These are phyloP conservation scores for Cricetomys ansorgei DNA, from an alignment of 2,113 vertebrate genomes.

Conservation along the genomic window DNA sequence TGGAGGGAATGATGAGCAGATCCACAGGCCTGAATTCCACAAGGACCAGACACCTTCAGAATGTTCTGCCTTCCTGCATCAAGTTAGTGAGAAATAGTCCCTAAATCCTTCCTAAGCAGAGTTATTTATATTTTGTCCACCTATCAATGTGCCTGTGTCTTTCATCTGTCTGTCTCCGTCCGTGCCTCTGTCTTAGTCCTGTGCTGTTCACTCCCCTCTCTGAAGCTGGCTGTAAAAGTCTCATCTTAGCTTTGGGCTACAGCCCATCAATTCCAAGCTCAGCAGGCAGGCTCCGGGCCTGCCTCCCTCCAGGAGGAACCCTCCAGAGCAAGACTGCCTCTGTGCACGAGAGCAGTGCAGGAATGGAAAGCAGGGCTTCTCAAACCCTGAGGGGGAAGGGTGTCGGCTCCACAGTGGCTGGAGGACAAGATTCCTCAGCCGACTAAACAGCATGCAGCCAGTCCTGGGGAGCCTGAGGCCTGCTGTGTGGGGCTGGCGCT, in stretches of 20 bases:
- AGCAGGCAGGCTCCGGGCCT: constrained; percentile 58
- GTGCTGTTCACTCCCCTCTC: not conserved
- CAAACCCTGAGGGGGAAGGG: not conserved
- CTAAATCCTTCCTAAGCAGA: not conserved
- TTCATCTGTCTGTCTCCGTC: not conserved
- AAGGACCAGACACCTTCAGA: not conserved
- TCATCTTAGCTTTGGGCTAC: constrained; percentile 57
- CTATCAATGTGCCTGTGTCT: not conserved
- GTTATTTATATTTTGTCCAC: not conserved
- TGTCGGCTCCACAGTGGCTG: constrained; percentile 1
- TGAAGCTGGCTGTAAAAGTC: not conserved
- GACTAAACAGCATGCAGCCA: not conserved
- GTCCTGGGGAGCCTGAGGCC: not conserved
- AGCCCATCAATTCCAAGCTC: constrained; percentile 41
- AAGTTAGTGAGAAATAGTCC: not conserved
- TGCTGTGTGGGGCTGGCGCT: not conserved
- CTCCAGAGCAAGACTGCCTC: constrained; percentile 35
- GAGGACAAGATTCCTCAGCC: constrained; percentile 21
- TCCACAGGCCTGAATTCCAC: not conserved
- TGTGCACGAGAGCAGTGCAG: accelerated
- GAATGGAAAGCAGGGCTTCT: constrained; percentile 39
- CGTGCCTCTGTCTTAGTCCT: not conserved
- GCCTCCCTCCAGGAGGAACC: constrained; percentile 60
- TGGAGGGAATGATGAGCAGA: not conserved
- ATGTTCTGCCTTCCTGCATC: not conserved